Base-by-base conservation (phyloP, 2,888 invertebrate species). In the Trachelus stipa region DNA sequence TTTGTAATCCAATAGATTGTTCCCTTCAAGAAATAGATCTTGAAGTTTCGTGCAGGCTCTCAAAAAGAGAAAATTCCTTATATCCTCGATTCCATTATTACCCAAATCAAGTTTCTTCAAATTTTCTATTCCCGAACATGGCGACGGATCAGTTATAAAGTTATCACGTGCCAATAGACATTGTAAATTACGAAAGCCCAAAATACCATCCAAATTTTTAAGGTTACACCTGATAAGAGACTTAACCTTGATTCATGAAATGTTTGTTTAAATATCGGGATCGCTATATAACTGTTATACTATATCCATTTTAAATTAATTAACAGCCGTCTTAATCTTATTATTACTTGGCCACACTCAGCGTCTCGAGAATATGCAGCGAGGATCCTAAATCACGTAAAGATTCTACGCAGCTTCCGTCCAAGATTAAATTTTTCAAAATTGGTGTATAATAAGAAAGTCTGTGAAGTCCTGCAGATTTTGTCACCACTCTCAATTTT, bases 391-490 rank as follows among this genome's bases (percentile, higher is more conserved):
- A 75, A 69, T 83, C 81, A 30, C 83, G 82, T 33, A 83, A 78
- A 6, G 83, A 81, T 75, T 80, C 77, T n/a, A 83, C 77, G 80
- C 75, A 78, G 77, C 83, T 83, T 12, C 80, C 82, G 69, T 83
- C 82, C 79, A 83, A 56, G 34, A 79, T 77, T 40, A 83, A 80
- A 74, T 73, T 74, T 76, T 33, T 79, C 30, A 83, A 76, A 69
- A 74, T 77, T 12, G 83, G 83, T 11, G 83, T 82, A 73, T 78
- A 82, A 73, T 82, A 78, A 6, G 81, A 80, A 33, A 83, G 79
- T 79, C 82, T 77, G 76, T 83, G 82, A 78, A 83, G 83, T 73
- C 82, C 83, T 33, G 83, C 83, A n/a, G 80, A 79, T 34, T 71
- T 77, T 40, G 83, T 79, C 33, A 80, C 73, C 15, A 83, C 83